These are phyloP conservation scores for Hypselothyrea guttata DNA, from an alignment of 2,888 invertebrate genomes.

Conservation along the genomic window DNA sequence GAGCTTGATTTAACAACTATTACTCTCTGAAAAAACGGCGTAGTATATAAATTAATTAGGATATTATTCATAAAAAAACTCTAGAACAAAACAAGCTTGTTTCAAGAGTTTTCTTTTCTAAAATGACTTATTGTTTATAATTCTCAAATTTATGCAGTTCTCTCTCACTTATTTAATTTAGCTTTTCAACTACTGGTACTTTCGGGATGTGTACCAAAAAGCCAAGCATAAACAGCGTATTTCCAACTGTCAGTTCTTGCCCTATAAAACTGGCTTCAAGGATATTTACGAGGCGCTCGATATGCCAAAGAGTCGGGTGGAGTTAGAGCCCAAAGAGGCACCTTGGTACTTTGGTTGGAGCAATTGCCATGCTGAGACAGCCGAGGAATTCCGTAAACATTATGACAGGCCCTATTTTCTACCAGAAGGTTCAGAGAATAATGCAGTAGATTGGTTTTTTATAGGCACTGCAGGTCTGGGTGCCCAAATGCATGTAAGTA, in stretches of 20 bases:
- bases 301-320: conserved; percentile 89
- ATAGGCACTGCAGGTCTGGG: conserved; percentile 98
- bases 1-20: too few relatives aligned
- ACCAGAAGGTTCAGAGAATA: conserved; percentile 92
- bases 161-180: conserved; percentile 52
- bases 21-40: too few relatives aligned
- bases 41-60: too few relatives aligned
- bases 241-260: conserved; percentile 94
- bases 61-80: too few relatives aligned
- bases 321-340: conserved; percentile 79
- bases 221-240: conserved; percentile 84
- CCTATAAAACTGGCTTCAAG: conserved; percentile 93
- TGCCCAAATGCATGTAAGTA: conserved; percentile 94
- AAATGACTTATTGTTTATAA: too few relatives aligned
- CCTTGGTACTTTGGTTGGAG: conserved; percentile 92
- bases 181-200: conserved; percentile 92
- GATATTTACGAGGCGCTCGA: conserved; percentile 91
- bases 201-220: conserved; percentile 88
- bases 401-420: conserved; percentile 94
- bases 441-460: conserved; percentile 97
- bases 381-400: conserved; percentile 89
- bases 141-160: too few relatives aligned
- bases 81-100: too few relatives aligned
- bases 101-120: too few relatives aligned
- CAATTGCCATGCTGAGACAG: conserved; percentile 94